A percentile compares a stretch with the other conserved stretches of the same genome.
Evolutionary conservation across 1,140 invertebrate genomes (phyloP).

Genomic region (Rhysida immarginata): DNA sequence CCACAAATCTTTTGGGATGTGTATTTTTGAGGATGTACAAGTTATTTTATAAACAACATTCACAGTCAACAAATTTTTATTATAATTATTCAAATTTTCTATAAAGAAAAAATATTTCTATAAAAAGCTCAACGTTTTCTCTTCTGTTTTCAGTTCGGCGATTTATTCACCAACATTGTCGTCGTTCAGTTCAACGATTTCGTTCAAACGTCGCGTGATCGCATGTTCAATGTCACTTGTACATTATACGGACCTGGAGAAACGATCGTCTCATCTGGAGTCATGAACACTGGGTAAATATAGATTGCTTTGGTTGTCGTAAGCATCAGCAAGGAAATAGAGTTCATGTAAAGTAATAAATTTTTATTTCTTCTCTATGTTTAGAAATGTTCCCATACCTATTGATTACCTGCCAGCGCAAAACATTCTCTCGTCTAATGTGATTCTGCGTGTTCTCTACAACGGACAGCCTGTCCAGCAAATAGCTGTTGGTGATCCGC

Average conservation of each 20-base stretch:
- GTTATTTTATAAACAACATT: no score
- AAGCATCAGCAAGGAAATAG: no score
- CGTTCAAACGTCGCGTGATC: constrained; percentile 77
- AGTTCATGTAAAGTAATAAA: no score
- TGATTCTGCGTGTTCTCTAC: constrained; percentile 67
- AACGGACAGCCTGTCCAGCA: constrained; percentile 79
- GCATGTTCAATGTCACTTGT: constrained; percentile 81
- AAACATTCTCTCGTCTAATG: constrained; percentile 72
- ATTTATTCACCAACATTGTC: constrained; percentile 84
- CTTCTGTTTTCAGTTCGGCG: constrained; percentile 50
- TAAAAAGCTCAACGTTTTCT: no score
- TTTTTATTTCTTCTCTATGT: not conserved
- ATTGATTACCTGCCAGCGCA: constrained; percentile 81
- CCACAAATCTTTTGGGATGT: no score
- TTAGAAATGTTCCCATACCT: constrained; percentile 46
- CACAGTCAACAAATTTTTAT: no score
- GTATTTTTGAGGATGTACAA: no score
- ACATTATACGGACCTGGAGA: constrained; percentile 77
- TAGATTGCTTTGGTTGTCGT: not conserved
- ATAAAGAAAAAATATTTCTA: no score
- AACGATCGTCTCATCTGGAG: constrained; percentile 80
- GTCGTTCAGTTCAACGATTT: constrained; percentile 87
- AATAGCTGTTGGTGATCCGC: constrained; percentile 81
- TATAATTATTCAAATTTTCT: no score
- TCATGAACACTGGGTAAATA: constrained; percentile 75